A percentile compares a stretch with the other conserved stretches of the same genome.
phyloP scores from a whole-genome alignment of 2,113 vertebrate species.

The Urocitellus parryii region DNA sequence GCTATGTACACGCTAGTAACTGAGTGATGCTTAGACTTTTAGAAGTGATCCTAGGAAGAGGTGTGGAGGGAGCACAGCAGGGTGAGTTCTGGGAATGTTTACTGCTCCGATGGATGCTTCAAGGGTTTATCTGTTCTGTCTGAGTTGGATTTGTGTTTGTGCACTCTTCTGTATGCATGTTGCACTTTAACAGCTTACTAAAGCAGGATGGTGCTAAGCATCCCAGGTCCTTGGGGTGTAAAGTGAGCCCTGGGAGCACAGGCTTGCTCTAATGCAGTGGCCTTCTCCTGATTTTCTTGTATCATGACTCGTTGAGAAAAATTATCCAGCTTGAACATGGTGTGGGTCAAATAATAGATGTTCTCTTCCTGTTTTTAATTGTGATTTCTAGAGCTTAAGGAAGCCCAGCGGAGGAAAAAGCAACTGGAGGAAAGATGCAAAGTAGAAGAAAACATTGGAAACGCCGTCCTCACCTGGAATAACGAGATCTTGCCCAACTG shows the following conservation, averaged over 20 bases:
- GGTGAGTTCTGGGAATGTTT: accelerated
- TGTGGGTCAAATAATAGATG: background rate
- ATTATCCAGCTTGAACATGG: background rate
- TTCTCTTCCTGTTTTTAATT: background rate
- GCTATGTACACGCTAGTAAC: accelerated
- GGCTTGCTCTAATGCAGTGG: accelerated
- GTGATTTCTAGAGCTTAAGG: slow-evolving; percentile 90
- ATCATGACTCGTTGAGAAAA: background rate
- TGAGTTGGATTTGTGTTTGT: no score
- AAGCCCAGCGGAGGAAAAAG: slow-evolving; percentile 93
- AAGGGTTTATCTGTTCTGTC: background rate
- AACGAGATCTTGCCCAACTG: slow-evolving; percentile 96
- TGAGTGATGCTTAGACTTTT: accelerated
- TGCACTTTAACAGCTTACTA: accelerated
- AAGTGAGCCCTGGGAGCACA: accelerated
- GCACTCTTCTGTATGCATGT: accelerated
- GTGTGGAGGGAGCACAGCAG: accelerated
- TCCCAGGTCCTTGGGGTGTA: accelerated
- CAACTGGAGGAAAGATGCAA: slow-evolving; percentile 95
- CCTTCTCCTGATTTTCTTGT: background rate
- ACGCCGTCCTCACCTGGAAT: slow-evolving; percentile 94
- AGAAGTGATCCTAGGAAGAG: background rate
- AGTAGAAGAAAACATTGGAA: slow-evolving; percentile 94
- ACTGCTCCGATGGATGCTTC: background rate
- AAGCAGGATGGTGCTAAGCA: accelerated